phyloP scores from a whole-genome alignment of 2,888 invertebrate genomes.

The Podabrus alpinus region DNA sequence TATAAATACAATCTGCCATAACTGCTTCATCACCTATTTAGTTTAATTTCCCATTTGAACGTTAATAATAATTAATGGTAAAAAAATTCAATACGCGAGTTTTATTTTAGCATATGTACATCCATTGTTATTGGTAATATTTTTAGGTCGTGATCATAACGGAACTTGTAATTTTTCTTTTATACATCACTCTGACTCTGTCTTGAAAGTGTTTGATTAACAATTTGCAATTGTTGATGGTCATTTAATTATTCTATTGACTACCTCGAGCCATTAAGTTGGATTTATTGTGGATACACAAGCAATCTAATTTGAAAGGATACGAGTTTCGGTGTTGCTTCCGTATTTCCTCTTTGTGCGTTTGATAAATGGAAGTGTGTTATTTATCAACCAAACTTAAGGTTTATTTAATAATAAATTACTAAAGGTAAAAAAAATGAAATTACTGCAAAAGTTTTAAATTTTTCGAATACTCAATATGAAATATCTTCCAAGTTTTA shows the following conservation, averaged over 20 bases:
- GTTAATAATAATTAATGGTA: neutral
- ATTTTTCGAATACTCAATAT: slow-evolving; percentile 7
- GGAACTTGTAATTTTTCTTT: slow-evolving; percentile 13
- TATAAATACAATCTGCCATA: neutral
- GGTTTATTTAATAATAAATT: neutral
- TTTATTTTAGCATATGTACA: neutral
- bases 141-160: slow-evolving; percentile 11
- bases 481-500: slow-evolving; percentile 12
- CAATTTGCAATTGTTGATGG: slow-evolving; percentile 16
- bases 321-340: slow-evolving; percentile 20
- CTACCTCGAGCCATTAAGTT: slow-evolving; percentile 14
- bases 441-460: neutral
- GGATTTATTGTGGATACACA: slow-evolving; percentile 19
- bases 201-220: slow-evolving; percentile 15
- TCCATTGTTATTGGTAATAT: neutral
- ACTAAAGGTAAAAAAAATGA: neutral
- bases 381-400: slow-evolving; percentile 7
- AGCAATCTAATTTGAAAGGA: slow-evolving; percentile 19
- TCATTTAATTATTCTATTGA: slow-evolving; percentile 15
- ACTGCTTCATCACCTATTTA: neutral
- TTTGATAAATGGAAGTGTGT: slow-evolving; percentile 22
- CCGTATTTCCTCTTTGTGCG: slow-evolving; percentile 15
- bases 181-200: slow-evolving; percentile 8
- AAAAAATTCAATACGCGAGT: neutral
- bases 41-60: neutral